Evolutionary conservation across 2,888 invertebrate genomes (phyloP), one percentile per base, ranked within the genome.

Genomic region (Dione juno): DNA sequence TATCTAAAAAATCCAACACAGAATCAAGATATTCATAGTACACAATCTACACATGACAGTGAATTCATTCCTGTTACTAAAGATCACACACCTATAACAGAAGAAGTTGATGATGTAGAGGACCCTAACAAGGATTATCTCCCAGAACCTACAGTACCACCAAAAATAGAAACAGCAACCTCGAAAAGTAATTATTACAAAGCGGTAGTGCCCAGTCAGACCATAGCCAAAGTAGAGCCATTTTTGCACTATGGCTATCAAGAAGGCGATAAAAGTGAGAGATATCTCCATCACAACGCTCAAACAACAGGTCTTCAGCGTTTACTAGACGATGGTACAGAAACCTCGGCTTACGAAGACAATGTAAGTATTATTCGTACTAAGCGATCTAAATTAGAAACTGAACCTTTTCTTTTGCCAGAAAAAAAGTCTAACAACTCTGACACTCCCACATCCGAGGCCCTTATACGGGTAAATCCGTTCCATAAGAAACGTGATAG

Each of bases 71-170:
- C 79, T 37, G 77, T 66, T 11, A 64, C 78, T 6, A 86, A 86
- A 80, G 92, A 91, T 70, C 82, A 89, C 69, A 93, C 83, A 52
- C 93, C 94, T 1, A 92, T 93, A 41, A 88, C 85, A 28, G 94
- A 94, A 84, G 85, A 90, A 52, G 77, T 89, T 3, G 83, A 88
- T 52, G 93, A 93, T 69, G 80, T 92, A 61, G 88, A 88, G 66
- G 89, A 93, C 76, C 85, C 88, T 1, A 82, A 84, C 67, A 77
- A 78, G 16, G 70, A 79, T 14, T 80, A 77, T 43, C 77, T 77
- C n/a, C 45, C 80, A 3, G 79, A 83, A 72, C 65, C 80, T 7
- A 79, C 83, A n/a, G 77, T 78, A 66, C 53, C 69, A 11, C 82
- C 84, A 61, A 72, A 77, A 74, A 74, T 81, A 68, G 83, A 84